phyloP scores from a whole-genome alignment of 2,113 vertebrate genomes.

The Corydoras sp. region DNA sequence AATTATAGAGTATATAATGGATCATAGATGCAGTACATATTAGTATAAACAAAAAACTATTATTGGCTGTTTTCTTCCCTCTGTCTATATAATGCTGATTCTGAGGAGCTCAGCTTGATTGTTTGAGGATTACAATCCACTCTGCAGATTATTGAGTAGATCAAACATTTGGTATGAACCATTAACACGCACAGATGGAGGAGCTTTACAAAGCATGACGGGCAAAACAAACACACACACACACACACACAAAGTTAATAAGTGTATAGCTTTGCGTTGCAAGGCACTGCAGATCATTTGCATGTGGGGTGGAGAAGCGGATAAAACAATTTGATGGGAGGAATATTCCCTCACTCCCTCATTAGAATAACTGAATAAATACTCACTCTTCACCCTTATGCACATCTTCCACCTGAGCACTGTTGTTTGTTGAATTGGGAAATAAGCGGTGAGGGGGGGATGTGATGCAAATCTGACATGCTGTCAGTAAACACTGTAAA shows the following conservation, averaged over 20 bases:
- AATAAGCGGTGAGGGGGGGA: too few species aligned
- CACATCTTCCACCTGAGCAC: too few species aligned
- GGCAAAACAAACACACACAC: constrained; percentile 9
- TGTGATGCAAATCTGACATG: too few species aligned
- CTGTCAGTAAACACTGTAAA: too few species aligned
- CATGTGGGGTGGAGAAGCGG: constrained; percentile 7
- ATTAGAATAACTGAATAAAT: constrained; percentile 10
- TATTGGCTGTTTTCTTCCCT: too few species aligned
- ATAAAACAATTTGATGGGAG: constrained; percentile 3
- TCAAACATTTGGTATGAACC: not conserved
- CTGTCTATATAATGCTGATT: too few species aligned
- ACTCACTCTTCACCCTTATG: not conserved
- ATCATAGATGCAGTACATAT: too few species aligned
- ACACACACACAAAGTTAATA: not conserved
- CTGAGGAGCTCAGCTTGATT: not conserved
- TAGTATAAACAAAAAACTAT: too few species aligned
- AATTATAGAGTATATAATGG: too few species aligned
- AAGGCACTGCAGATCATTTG: constrained; percentile 2
- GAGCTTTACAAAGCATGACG: not conserved
- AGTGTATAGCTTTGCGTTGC: constrained; percentile 2
- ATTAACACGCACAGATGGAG: not conserved
- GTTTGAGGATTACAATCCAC: not conserved
- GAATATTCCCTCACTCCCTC: constrained; percentile 16
- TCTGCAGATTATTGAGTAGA: constrained; percentile 13
- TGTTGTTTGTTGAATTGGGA: too few species aligned